phyloP scores from a whole-genome alignment of 2,113 vertebrate genomes.

The Oreocharis arfaki region DNA sequence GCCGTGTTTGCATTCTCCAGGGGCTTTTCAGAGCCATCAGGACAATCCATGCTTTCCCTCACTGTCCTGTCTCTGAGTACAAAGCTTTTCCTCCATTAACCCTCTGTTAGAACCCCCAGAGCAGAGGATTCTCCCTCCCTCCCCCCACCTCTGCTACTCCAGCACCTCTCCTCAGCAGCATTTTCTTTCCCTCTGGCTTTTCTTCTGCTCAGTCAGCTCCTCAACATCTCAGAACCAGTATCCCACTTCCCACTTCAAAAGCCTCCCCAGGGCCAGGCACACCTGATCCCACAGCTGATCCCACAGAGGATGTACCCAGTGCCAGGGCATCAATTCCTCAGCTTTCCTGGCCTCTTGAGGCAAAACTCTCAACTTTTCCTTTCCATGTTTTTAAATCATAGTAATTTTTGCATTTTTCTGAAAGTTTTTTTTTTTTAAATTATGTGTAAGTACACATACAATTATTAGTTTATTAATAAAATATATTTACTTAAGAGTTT shows the following conservation, averaged over 20 bases:
- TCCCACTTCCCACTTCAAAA: background rate
- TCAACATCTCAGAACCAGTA: accelerated
- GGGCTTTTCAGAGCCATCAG: background rate
- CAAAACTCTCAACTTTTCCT: background rate
- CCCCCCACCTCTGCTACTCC: background rate
- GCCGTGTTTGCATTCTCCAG: background rate
- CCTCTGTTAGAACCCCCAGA: accelerated
- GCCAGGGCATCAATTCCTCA: background rate
- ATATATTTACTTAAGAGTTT: background rate
- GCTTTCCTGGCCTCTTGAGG: background rate
- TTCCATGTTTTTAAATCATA: background rate
- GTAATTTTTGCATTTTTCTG: background rate
- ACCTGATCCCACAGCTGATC: background rate
- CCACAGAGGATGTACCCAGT: accelerated
- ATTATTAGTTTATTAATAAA: background rate
- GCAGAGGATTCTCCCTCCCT: background rate
- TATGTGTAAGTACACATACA: background rate
- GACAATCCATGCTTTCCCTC: background rate
- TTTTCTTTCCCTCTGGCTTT: background rate
- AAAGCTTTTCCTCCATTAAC: background rate
- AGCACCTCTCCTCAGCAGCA: background rate
- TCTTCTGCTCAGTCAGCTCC: background rate
- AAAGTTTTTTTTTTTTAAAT: too few species aligned
- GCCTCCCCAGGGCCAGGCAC: background rate
- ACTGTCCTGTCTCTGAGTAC: accelerated